Conservation (phyloP, 2,113 vertebrate genomes). For the Chloropsis cyanopogon region DNA sequence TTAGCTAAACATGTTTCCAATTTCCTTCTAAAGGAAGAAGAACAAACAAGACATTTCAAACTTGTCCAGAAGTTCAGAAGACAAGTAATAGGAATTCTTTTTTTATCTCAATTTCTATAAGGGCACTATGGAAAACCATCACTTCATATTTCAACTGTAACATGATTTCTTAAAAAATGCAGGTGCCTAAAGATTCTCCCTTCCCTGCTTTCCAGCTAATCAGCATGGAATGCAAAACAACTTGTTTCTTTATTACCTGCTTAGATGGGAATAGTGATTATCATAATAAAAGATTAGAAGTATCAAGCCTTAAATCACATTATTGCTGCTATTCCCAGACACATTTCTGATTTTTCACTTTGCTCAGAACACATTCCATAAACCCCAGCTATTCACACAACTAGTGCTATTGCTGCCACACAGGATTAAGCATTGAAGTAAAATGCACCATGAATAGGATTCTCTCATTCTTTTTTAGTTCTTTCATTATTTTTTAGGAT, state of each 20-base stretch:
- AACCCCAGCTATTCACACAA: not conserved
- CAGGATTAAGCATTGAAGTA: not conserved
- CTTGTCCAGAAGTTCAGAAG: not conserved
- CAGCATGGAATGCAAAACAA: not conserved
- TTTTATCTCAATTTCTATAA: not conserved
- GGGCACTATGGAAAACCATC: not conserved
- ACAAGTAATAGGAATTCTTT: not conserved
- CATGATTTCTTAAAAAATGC: not conserved
- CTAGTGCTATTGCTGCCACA: not conserved
- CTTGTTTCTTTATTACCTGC: not conserved
- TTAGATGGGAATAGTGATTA: not conserved
- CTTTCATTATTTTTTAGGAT: not conserved
- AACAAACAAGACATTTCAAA: not conserved
- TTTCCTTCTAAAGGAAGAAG: not conserved
- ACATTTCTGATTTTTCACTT: not conserved
- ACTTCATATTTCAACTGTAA: not conserved
- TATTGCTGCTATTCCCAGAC: not conserved
- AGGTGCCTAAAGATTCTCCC: not conserved
- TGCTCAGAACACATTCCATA: not conserved
- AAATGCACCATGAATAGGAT: not conserved
- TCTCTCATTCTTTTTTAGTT: not conserved
- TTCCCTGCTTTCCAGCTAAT: not conserved
- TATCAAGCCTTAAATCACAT: not conserved
- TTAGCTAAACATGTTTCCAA: not conserved
- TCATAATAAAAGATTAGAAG: not conserved